Base-by-base conservation (phyloP, 2,797 vertebrate species). In the Arctocebus calabarensis region DNA sequence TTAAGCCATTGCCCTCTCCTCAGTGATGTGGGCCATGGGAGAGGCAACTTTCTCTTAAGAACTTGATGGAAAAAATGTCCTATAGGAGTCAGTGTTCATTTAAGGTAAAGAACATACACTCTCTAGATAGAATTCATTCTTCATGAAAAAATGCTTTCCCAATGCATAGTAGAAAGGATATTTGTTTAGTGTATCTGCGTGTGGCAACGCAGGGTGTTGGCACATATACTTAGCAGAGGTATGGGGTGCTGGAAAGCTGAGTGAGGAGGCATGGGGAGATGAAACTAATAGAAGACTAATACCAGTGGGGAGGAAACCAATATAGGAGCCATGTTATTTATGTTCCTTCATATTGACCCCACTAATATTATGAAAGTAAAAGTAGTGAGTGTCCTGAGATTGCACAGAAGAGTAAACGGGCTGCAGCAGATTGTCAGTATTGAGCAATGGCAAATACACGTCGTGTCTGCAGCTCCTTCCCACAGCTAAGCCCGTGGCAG, bases 381-480 rank as follows among this genome's bases (percentile, higher is more conserved):
- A 85, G 7, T 29, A 55, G 14, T n/a, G 12, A 68, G 22, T 34
- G n/a, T 55, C 23, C 32, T 61, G 1, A 9, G 7, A 37, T 88
- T 70, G 92, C 75, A 92, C 14, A 89, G 40, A 62, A 83, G 59
- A n/a, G 4, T 55, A 40, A 77, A 55, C 13, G 7, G 10, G 7
- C 8, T 34, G 22, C 25, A 23, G 5, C 5, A 75, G 19, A 43
- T 1, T 22, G 10, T 9, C 14, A 34, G 3, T 5, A 3, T 11
- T 74, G 45, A 79, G 1, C 8, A 34, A 52, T 22, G 27, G 2
- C 10, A 34, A 66, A 62, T 32, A n/a, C 1, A 66, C 13, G 8
- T 0, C 3, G 7, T 37, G 3, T 1, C 17, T 20, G 48, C 13
- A 62, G 23, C 3, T 19, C 1, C 12, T 66, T 27, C 43, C 29